Evolutionary conservation across 2,113 vertebrate genomes (phyloP).

Genomic region (Pimephales promelas): DNA sequence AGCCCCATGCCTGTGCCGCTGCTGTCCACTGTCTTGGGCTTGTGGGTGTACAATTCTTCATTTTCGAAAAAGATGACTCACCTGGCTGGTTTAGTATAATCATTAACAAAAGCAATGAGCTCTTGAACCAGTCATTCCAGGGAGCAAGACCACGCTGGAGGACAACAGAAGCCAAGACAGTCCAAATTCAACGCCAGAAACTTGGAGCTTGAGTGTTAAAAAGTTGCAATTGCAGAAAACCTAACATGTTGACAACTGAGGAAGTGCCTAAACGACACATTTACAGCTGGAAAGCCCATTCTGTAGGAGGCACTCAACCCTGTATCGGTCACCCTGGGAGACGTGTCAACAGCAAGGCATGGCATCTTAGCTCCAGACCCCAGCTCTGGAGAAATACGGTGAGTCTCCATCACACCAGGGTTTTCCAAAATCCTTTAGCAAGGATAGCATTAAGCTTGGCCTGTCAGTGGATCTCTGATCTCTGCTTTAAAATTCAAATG

Average conservation of each 20-base stretch:
- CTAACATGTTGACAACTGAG: neutral
- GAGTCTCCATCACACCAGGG: constrained; percentile 67
- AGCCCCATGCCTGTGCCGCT: constrained; percentile 85
- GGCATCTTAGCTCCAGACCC: constrained; percentile 47
- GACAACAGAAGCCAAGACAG: neutral
- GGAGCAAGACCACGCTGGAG: neutral
- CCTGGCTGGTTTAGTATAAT: constrained; percentile 67
- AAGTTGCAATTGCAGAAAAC: neutral
- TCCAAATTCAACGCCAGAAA: neutral
- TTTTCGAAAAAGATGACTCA: constrained; percentile 1
- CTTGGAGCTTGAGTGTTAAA: neutral
- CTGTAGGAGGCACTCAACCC: constrained; percentile 22
- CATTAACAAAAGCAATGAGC: constrained; percentile 72
- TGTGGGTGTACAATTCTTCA: constrained; percentile 7
- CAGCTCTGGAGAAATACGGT: constrained; percentile 60
- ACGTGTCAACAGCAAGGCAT: constrained; percentile 53
- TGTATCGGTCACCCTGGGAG: constrained; percentile 42
- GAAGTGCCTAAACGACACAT: neutral
- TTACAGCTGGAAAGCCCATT: neutral
- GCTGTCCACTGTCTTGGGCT: constrained; percentile 8
- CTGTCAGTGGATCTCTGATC: constrained; percentile 57
- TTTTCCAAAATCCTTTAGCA: constrained; percentile 59
- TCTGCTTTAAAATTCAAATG: constrained; percentile 61
- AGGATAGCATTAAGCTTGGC: constrained; percentile 22
- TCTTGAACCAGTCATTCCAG: constrained; percentile 33